Percentiles rank a stretch among this genome's conserved stretches.
Evolutionary conservation across 2,888 invertebrate species (phyloP).

Genomic region (Charanyca ferruginea): DNA sequence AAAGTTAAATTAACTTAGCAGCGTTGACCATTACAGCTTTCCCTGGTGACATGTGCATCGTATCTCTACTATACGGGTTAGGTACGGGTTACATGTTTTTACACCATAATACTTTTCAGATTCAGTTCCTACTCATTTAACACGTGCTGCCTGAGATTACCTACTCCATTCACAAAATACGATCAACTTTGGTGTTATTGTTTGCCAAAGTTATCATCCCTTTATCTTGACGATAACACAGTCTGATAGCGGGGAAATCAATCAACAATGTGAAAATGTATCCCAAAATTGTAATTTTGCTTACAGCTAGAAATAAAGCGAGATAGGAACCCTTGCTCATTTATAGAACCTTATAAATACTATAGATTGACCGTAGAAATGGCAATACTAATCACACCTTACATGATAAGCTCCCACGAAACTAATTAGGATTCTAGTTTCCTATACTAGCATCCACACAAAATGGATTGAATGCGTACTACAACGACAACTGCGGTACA

Average conservation of each 20-base stretch:
- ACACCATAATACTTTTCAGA: background rate
- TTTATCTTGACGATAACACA: constrained; percentile 43
- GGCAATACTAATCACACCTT: background rate
- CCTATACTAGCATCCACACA: background rate
- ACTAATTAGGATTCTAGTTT: constrained; percentile 12
- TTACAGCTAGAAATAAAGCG: too few relatives aligned
- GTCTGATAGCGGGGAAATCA: constrained; percentile 28
- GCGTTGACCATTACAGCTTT: background rate
- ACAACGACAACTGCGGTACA: background rate
- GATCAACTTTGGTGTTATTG: constrained; percentile 6
- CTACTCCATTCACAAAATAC: background rate
- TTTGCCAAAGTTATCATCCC: constrained; percentile 32
- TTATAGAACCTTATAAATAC: background rate
- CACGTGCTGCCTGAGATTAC: background rate
- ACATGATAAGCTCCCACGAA: background rate
- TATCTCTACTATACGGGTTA: background rate
- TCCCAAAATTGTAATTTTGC: background rate
- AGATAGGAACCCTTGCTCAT: background rate
- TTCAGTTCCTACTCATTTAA: background rate
- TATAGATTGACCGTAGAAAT: too few relatives aligned
- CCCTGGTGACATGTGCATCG: background rate
- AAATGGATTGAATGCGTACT: constrained; percentile 16
- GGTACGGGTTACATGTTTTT: background rate
- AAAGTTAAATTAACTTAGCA: constrained; percentile 13
- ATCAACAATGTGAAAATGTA: background rate